Conservation (phyloP, 2,888 invertebrate species). For the Synergus umbraculus region DNA sequence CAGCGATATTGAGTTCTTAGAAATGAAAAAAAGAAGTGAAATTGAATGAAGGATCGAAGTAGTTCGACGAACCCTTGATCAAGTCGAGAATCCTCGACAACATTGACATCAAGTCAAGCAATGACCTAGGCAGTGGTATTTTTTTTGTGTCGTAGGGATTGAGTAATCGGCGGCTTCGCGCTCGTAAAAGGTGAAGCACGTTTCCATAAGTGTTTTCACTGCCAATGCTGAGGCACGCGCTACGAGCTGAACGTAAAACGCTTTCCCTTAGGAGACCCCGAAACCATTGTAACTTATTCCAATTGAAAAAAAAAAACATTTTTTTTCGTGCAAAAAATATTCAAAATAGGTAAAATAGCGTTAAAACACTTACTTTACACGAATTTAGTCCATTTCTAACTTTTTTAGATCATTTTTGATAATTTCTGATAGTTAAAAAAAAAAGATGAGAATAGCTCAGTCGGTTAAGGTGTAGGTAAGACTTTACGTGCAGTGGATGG, state of each 20-base stretch:
- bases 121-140: slow-evolving; percentile 52
- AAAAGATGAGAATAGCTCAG: neutral
- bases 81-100: slow-evolving; percentile 10
- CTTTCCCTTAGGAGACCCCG: slow-evolving; percentile 46
- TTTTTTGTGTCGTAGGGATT: slow-evolving; percentile 52
- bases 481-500: no score
- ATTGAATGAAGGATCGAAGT: neutral
- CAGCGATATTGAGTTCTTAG: neutral
- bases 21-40: neutral
- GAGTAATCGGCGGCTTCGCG: slow-evolving; percentile 59
- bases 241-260: slow-evolving; percentile 47
- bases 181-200: slow-evolving; percentile 62
- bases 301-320: neutral
- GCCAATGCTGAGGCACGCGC: slow-evolving; percentile 59
- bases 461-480: neutral
- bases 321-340: neutral
- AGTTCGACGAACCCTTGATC: slow-evolving; percentile 6
- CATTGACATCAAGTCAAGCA: slow-evolving; percentile 44
- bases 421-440: neutral
- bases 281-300: neutral
- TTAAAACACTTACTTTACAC: neutral
- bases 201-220: slow-evolving; percentile 63
- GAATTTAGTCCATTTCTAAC: neutral
- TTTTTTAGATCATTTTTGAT: neutral
- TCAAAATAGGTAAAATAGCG: neutral